Percentiles rank a stretch among this genome's conserved stretches.
Conservation (phyloP, 2,888 invertebrate genomes). For the Ceriagrion tenellum region DNA sequence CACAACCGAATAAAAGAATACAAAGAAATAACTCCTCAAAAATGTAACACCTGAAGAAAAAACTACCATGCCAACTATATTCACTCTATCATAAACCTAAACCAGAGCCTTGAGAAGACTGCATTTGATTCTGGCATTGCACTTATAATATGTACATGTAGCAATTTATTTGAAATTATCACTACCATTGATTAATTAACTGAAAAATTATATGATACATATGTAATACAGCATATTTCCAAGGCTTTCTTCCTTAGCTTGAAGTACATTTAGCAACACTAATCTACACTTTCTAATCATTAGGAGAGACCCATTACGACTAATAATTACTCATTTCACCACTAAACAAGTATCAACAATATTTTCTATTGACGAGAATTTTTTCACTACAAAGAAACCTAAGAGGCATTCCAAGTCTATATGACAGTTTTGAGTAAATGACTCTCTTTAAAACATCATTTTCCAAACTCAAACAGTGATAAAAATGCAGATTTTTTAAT, state of each 20-base stretch:
- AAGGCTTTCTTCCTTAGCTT: background rate
- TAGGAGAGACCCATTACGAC: background rate
- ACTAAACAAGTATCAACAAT: background rate
- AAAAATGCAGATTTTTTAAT: constrained; percentile 69
- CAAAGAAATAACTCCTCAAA: background rate
- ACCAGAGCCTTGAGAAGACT: background rate
- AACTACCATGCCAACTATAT: background rate
- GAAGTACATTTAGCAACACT: background rate
- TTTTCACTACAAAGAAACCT: constrained; percentile 3
- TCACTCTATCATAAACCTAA: background rate
- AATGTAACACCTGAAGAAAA: background rate
- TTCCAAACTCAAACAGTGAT: constrained; percentile 55
- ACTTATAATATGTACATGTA: background rate
- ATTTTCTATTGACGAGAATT: background rate
- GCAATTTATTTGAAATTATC: background rate
- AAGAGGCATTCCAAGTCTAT: background rate
- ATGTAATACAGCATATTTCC: background rate
- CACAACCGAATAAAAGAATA: background rate
- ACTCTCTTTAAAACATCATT: background rate
- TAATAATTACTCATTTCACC: background rate
- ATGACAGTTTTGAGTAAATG: background rate
- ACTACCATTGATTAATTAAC: background rate
- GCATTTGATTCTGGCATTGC: background rate
- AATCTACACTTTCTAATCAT: background rate
- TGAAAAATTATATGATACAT: background rate